phyloP scores from a whole-genome alignment of 1,140 invertebrate species.

The Branchinecta lynchi region DNA sequence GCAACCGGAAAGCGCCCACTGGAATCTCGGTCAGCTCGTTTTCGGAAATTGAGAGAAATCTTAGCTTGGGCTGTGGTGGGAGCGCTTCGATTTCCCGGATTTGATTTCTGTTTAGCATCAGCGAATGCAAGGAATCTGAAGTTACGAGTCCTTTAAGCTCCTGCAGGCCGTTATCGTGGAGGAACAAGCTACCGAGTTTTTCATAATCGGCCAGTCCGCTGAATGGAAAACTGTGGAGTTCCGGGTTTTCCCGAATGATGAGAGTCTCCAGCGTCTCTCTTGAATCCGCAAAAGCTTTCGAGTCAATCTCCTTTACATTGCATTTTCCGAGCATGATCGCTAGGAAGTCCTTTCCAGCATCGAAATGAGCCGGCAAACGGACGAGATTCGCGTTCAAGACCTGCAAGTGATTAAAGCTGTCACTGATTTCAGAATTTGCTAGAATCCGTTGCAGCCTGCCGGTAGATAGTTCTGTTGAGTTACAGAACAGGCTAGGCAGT shows the following conservation, averaged over 20 bases:
- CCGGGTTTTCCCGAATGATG: not conserved
- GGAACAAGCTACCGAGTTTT: not conserved
- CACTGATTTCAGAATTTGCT: not conserved
- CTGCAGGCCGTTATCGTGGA: not conserved
- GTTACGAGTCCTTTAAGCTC: not conserved
- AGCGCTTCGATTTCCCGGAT: not conserved
- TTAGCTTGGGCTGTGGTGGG: not conserved
- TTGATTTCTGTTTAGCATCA: not conserved
- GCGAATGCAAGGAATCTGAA: not conserved
- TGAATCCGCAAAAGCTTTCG: not conserved
- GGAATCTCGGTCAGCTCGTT: not conserved
- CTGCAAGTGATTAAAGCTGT: not conserved
- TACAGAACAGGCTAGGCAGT: not conserved
- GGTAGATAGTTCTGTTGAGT: not conserved
- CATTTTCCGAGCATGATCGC: not conserved
- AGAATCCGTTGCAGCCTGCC: not conserved
- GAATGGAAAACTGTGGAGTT: not conserved
- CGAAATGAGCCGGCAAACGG: not conserved
- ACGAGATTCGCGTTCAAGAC: not conserved
- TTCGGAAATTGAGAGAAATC: not conserved
- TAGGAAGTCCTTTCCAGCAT: not conserved
- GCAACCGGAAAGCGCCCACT: not conserved
- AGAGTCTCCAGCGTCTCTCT: not conserved
- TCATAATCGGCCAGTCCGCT: not conserved
- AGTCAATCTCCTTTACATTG: not conserved